Base-by-base conservation (phyloP, 2,888 invertebrate species). In the Bembecia ichneumoniformis region DNA sequence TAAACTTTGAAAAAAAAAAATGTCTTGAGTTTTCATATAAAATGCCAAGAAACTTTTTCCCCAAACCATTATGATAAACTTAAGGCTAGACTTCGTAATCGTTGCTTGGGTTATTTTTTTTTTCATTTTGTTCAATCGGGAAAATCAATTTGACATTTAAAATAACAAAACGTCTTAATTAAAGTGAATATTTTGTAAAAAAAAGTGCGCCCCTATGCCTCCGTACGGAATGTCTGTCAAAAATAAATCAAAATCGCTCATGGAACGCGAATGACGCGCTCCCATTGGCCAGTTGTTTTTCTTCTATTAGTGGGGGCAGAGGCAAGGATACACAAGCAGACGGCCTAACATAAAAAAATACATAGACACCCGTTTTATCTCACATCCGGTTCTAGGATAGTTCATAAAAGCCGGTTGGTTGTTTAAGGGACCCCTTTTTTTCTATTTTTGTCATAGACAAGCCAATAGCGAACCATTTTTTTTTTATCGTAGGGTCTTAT, bases 241-340 rank as follows among this genome's bases (percentile, higher is more conserved):
- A 69, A 68, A 68, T 69, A 66, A 68, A 68, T 70, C 64, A 66
- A 67, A 69, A 59, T 60, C 54, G 51, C 47, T 40, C 43, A 54
- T 58, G 60, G 62, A 58, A 58, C 55, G 58, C 53, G 55, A 49
- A 35, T 50, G 47, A 52, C 49, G 58, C 52, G 44, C 56, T 54
- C 58, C 59, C 51, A 71, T 71, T 67, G 70, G 70, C 50, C 55
- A 55, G 50, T 47, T 44, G 56, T 58, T 57, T 58, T 59, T 58
- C 56, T 53, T 59, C 57, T 56, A 57, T 58, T 48, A 54, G 56
- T 59, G 60, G 64, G 65, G 64, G 56, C 53, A 55, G 47, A 43
- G 52, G 53, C 49, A 52, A 51, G 43, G 57, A 55, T 47, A 17
- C 43, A 15, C 46, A 49, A 47, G 43, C 47, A 54, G 46, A 47